Evolutionary conservation across 1,140 invertebrate species (phyloP), one percentile per base, ranked within the genome.

Genomic region (Drosophila sucinea): DNA sequence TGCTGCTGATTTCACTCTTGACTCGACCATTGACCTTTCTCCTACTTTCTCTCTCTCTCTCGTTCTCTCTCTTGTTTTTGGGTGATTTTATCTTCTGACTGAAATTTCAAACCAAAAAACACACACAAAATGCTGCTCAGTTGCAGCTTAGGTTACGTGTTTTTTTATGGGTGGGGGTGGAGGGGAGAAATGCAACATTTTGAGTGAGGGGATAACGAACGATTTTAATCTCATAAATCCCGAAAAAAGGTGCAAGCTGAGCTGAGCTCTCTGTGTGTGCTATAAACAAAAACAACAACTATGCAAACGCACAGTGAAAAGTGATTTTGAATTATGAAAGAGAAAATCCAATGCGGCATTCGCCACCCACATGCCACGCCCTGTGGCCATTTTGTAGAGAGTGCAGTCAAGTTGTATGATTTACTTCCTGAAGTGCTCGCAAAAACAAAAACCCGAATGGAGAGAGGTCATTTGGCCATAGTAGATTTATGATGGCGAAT

Each of bases 301-400:
- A 38, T 11, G 35, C 35, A 62, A 75, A 70, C 65, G 61, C 61
- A 73, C 40, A 67, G 58, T 80, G 80, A 74, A 85, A 90, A 85
- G 77, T 81, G 80, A 87, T 90, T 87, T 87, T 87, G 81, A 90
- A 90, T 87, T 87, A 90, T 90, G 81, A 78, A 90, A 78, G 70
- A 70, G 81, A 62, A 85, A 85, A 84, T 70, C 62, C 66, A 78
- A 78, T 67, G 58, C 61, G 70, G 67, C 80, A 70, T 75, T 73
- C 79, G 25, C 32, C 33, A 11, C 32, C n/a, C 17, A 2, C 6
- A 5, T 40, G 0, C 4, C 63, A 51, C 2, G 41, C 44, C 11
- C 44, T 25, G 33, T 41, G 30, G 5, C 40, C 60, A 60, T 77
- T 79, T 75, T 55, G 67, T 61, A 72, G 60, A 72, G 60, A 70